Evolutionary conservation across 2,113 vertebrate genomes (phyloP), one percentile per base, ranked within the genome.

Genomic region (Mesitornis unicolor): DNA sequence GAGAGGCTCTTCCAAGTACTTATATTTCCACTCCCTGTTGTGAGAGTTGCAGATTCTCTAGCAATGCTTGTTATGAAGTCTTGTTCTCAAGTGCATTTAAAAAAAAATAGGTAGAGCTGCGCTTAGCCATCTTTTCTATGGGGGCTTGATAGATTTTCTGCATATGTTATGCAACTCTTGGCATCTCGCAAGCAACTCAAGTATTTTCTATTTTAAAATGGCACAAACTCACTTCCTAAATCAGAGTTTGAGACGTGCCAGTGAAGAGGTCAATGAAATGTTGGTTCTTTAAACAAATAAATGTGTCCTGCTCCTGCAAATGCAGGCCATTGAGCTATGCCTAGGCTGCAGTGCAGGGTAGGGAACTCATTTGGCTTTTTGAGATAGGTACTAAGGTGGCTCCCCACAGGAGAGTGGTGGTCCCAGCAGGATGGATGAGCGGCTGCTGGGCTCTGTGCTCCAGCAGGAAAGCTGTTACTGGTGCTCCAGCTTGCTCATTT

Each of bases 181-280:
- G 65, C 25, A 68, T 54, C 35, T 92, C 60, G 28, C 67, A 35
- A 80, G 59, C 67, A 83, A 10, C 51, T 80, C 35, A 19, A 50
- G 60, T 71, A 71, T 87, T 90, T 93, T 81, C 64, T 83, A n/a
- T 90, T 93, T 90, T 1, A 86, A 94, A 93, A 60, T 80, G 47
- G 31, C 33, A 65, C 59, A 94, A 77, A 54, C 11, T 16, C 26
- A 33, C 42, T 76, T 87, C 31, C 75, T 50, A 65, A 87, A 91
- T 83, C 22, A 61, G 48, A 87, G 45, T n/a, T 56, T 70, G 19
- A 94, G 60, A 68, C 4, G 3, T 53, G 56, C 19, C 28, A 40
- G 75, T 67, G 57, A 79, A 90, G 25, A 20, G 22, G 15, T 71
- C 50, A 60, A 61, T 42, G 29, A 84, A 76, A 84, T n/a, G 29